Base-by-base conservation (phyloP, 2,113 vertebrate genomes). In the Catagonus wagneri region DNA sequence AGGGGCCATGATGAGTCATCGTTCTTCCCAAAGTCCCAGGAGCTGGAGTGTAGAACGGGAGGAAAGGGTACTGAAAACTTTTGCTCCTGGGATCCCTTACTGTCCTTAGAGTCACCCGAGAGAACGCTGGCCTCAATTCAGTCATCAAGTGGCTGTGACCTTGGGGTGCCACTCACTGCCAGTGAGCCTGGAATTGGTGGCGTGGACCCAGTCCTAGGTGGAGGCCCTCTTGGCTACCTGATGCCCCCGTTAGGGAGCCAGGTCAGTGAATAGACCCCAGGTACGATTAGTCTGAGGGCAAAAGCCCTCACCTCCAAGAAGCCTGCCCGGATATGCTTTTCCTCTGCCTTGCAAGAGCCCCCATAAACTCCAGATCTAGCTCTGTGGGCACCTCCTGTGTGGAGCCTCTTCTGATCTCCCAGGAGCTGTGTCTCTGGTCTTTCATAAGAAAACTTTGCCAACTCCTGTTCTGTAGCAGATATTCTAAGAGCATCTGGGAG, bases 41-140 rank as follows among this genome's bases (percentile, higher is more conserved):
- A 79, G 69, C 52, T 19, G 13, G 4, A 6, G 2, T 2, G 0
- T 1, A 13, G 12, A 34, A 25, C 1, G 7, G 8, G 25, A 34
- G n/a, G 65, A 68, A 36, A 22, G 8, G 12, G 3, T 2, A 25
- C 29, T 54, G 68, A 58, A 83, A n/a, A 6, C 23, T 39, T 4
- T 52, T 63, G 44, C 19, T 87, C 52, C 25, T 56, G 20, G 12
- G 22, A 74, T 6, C 39, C 22, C 61, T 83, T 65, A 20, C 17
- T n/a, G 34, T 17, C 17, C 68, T 61, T 52, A 39, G 3, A 76
- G n/a, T 36, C 15, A 2, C 7, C 29, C 25, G 32, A 63, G 11
- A 16, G 25, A 39, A 14, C 1, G 0, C 5, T 54, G 81, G 65
- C n/a, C 60, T 84, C 74, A 65, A n/a, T 20, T 22, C 32, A 11